Base-by-base conservation (phyloP, 30 jellyfish, hydroid and myxozoan genomes). In the Pseudorhiza aurosa region DNA sequence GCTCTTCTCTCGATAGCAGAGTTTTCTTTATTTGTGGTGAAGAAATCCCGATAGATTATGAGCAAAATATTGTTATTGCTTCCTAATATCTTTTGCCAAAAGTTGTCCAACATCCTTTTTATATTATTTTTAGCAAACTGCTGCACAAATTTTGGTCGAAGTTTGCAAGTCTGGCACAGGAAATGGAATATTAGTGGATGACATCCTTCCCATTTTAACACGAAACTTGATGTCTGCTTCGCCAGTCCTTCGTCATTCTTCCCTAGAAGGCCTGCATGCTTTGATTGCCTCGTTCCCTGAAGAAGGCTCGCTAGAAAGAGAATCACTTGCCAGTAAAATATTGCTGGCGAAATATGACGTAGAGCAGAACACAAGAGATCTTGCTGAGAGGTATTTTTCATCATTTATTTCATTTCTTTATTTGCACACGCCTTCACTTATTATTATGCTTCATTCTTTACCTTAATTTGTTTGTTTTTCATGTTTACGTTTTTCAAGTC, bases 141-240 rank as follows among this genome's bases (percentile, higher is more conserved):
- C 98, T 11, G 82, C 82, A 19, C 57, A 78, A 24, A 83, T 72
- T 24, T 29, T 91, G 56, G 95, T 72, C n/a, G 96, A 84, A 62
- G 95, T 91, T 17, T 91, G 98, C 91, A 84, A 78, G 51, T 68
- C 96, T 15, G 90, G 78, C 27, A 79, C 71, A 35, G 95, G 93
- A 31, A 30, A 88, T 37, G 97, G 77, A 1, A 42, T 28, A 11
- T 87, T 84, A 14, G 68, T 58, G 2, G 65, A 33, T 44, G 95
- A 60, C 64, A 39, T 72, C 63, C 47, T 83, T 8, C 71, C 33
- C 12, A 10, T 87, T 21, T 78, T 91, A 19, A 30, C 79, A 21
- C 26, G 51, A 29, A 83, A 91, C 68, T 49, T 91, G 46, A 53
- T 91, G 74, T 91, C 98, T 21, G 79, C 56, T 18, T 91, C 96